Conservation (phyloP, 2,113 vertebrate species). For the Theristicus caerulescens region DNA sequence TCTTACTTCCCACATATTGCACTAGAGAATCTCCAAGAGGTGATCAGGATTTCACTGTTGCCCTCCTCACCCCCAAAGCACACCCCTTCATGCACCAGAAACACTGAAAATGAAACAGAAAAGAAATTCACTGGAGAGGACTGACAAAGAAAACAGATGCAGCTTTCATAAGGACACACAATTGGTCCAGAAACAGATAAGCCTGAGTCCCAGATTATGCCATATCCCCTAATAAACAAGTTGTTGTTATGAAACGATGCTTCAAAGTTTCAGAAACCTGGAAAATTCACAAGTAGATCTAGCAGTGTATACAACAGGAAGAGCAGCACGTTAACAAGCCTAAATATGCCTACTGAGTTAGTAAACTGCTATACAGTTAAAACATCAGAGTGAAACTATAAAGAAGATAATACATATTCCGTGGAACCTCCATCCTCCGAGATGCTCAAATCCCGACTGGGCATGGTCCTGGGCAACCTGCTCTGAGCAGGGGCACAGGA, state of each 20-base stretch:
- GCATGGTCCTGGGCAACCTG: rapidly evolving
- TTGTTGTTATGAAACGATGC: neutral
- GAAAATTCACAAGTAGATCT: neutral
- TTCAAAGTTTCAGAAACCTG: neutral
- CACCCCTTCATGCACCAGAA: neutral
- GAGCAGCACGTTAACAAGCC: neutral
- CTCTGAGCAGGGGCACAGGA: neutral
- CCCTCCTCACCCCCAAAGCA: neutral
- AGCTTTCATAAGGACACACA: neutral
- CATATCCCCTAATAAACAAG: neutral
- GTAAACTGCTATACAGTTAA: neutral
- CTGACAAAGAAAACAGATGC: neutral
- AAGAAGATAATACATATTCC: neutral
- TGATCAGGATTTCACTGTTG: neutral
- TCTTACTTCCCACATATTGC: neutral
- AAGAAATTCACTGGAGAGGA: neutral
- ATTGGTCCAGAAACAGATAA: neutral
- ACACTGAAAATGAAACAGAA: neutral
- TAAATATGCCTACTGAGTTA: neutral
- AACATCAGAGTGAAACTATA: neutral
- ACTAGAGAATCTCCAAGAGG: neutral
- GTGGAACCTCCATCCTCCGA: neutral
- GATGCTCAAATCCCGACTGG: neutral
- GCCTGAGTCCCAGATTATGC: neutral
- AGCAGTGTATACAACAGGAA: neutral